Evolutionary conservation across 1,140 invertebrate genomes (phyloP).

Genomic region (Eupristina koningsbergeri): DNA sequence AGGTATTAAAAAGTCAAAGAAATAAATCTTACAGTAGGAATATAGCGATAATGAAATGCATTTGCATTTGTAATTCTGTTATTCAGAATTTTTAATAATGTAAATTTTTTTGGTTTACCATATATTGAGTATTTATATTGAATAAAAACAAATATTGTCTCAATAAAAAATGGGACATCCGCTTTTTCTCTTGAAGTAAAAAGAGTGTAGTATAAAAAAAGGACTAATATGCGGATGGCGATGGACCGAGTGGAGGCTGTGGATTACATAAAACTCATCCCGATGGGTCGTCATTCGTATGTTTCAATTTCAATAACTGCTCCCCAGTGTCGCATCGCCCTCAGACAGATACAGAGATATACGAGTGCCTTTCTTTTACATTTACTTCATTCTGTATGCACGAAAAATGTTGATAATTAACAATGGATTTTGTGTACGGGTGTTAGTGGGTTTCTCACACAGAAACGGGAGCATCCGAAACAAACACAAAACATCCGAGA

Average conservation of each 20-base stretch:
- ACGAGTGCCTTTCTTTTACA: not conserved
- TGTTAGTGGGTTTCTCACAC: slow-evolving; percentile 6
- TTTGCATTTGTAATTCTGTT: too few species aligned
- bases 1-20: too few species aligned
- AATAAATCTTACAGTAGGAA: too few species aligned
- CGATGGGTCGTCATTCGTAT: slow-evolving; percentile 58
- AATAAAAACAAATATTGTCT: too few species aligned
- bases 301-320: slow-evolving; percentile 75
- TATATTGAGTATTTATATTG: too few species aligned
- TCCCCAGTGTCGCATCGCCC: slow-evolving; percentile 65
- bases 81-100: too few species aligned
- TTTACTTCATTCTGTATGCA: not conserved
- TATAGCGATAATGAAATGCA: too few species aligned
- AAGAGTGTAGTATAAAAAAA: too few species aligned
- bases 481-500: not conserved
- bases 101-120: too few species aligned
- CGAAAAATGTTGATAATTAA: slow-evolving; percentile 73
- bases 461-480: not conserved
- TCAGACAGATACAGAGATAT: slow-evolving; percentile 39
- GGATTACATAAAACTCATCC: slow-evolving; percentile 47
- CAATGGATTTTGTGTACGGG: slow-evolving; percentile 63
- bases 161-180: too few species aligned
- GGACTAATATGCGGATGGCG: not conserved
- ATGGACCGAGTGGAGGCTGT: slow-evolving; percentile 42
- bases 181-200: too few species aligned